Evolutionary conservation across 2,113 vertebrate species (phyloP).

Genomic region (Gopherus evgoodei): DNA sequence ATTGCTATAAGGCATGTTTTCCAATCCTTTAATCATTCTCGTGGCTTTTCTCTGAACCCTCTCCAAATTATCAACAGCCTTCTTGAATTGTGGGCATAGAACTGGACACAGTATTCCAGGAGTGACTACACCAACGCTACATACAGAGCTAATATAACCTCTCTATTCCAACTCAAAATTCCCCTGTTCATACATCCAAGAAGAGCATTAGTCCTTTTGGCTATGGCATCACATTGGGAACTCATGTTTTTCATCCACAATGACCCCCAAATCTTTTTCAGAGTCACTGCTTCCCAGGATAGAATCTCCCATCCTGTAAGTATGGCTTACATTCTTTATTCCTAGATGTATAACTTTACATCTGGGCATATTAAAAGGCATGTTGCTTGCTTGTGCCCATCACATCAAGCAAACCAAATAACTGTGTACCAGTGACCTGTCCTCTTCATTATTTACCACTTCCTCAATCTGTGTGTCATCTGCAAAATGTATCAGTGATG

Average conservation of each 20-base stretch:
- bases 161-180: neutral
- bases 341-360: neutral
- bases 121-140: neutral
- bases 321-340: neutral
- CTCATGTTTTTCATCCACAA: neutral
- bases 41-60: neutral
- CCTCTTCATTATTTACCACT: neutral
- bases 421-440: neutral
- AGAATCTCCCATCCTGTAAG: neutral
- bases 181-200: neutral
- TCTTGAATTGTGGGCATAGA: neutral
- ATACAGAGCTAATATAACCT: neutral
- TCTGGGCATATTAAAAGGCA: neutral
- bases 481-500: neutral
- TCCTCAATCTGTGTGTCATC: neutral
- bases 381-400: neutral
- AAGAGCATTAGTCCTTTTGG: neutral
- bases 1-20: neutral
- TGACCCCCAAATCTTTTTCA: neutral
- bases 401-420: neutral
- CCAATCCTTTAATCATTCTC: neutral
- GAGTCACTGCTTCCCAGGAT: neutral
- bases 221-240: neutral
- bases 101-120: neutral
- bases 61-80: neutral